Evolutionary conservation across 2,113 vertebrate genomes (phyloP).

Genomic region (Antidorcas marsupialis): DNA sequence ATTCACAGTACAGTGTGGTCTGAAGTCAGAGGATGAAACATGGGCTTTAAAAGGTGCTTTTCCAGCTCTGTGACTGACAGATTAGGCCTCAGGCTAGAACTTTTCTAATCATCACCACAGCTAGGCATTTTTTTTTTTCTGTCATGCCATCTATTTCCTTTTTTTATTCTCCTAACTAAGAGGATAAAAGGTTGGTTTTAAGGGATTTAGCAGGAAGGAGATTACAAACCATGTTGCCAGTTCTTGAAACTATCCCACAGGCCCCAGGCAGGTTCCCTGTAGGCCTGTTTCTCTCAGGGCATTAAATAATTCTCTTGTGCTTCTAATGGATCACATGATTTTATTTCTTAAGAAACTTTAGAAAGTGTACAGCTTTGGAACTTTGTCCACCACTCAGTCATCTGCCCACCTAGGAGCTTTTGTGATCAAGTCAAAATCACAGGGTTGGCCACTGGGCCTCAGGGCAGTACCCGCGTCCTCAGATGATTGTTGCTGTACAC

Average conservation of each 20-base stretch:
- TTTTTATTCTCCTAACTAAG: neutral
- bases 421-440: neutral
- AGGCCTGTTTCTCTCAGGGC: neutral
- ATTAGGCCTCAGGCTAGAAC: neutral
- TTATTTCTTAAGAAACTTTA: conserved; percentile 63
- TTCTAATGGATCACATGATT: conserved; percentile 26
- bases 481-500: neutral
- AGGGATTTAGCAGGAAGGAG: neutral
- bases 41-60: neutral
- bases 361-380: conserved; percentile 46
- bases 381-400: conserved; percentile 19
- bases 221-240: neutral
- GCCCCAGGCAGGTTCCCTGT: neutral
- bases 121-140: neutral
- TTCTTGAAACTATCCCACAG: neutral
- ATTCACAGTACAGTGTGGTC: neutral
- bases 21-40: neutral
- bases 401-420: neutral
- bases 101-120: neutral
- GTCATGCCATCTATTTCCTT: neutral
- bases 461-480: neutral
- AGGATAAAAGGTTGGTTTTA: neutral
- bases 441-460: neutral
- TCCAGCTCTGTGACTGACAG: neutral
- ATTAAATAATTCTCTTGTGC: conserved; percentile 39